These are phyloP conservation scores for Tenodera sinensis DNA, from an alignment of 2,888 invertebrate species.

Conservation along the genomic window DNA sequence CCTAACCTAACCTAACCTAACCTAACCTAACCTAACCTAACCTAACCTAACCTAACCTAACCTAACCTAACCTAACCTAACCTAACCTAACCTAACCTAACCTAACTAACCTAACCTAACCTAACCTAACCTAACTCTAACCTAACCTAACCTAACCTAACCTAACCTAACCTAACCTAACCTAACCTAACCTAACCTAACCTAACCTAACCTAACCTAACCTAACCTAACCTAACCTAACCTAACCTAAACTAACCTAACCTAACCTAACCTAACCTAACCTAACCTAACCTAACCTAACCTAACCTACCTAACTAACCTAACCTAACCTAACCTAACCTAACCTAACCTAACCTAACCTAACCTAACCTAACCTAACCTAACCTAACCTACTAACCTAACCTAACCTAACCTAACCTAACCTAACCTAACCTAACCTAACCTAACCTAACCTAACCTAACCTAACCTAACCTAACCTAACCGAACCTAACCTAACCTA, in stretches of 20 bases:
- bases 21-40: no score
- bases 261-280: constrained; percentile 24
- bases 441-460: constrained; percentile 37
- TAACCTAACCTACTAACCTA: constrained; percentile 32
- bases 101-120: not conserved
- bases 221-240: constrained; percentile 29
- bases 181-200: not conserved
- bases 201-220: constrained; percentile 20
- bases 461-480: constrained; percentile 38
- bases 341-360: constrained; percentile 28
- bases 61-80: constrained; percentile 29
- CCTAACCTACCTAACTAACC: constrained; percentile 8
- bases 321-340: constrained; percentile 18
- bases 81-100: constrained; percentile 35
- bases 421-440: constrained; percentile 37
- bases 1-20: constrained; percentile 19
- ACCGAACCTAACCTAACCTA: constrained; percentile 26
- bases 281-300: constrained; percentile 23
- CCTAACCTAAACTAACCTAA: constrained; percentile 17
- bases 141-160: constrained; percentile 15
- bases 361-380: constrained; percentile 31
- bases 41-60: no score
- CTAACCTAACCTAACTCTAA: constrained; percentile 1
- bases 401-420: constrained; percentile 36
- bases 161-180: constrained; percentile 10